A percentile compares a stretch with the other conserved stretches of the same genome.
phyloP scores from a whole-genome alignment of 2,797 vertebrate species.

The Parauchenoglanis punctatus region DNA sequence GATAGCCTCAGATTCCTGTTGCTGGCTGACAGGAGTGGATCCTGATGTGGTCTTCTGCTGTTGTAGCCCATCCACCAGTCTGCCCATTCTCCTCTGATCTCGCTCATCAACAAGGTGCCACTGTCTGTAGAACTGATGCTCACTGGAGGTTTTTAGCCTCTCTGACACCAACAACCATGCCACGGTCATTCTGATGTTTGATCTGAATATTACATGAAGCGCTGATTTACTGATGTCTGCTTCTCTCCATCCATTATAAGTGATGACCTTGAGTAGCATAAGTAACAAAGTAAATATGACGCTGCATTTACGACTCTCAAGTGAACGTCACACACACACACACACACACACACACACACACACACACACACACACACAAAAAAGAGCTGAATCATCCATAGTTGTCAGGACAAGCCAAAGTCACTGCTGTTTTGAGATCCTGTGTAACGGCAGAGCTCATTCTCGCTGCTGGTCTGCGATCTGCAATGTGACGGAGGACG shows the following conservation, averaged over 20 bases:
- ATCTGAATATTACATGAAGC: neutral
- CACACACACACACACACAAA: neutral
- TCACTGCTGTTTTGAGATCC: constrained; percentile 35
- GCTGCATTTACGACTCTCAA: neutral
- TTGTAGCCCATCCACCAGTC: neutral
- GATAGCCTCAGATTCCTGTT: neutral
- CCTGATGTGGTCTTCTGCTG: neutral
- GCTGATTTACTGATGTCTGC: no score
- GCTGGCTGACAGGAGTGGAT: neutral
- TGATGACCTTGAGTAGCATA: neutral
- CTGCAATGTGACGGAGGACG: constrained; percentile 31
- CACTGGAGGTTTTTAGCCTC: no score
- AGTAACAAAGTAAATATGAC: neutral
- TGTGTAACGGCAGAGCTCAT: constrained; percentile 37
- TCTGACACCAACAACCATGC: neutral
- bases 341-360: neutral
- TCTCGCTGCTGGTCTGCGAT: constrained; percentile 17
- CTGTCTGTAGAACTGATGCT: neutral
- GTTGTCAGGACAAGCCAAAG: constrained; percentile 32
- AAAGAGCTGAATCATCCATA: constrained; percentile 36
- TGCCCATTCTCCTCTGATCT: neutral
- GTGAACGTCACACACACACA: no score
- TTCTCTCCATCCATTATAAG: neutral
- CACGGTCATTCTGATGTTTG: neutral
- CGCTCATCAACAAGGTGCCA: no score